A percentile compares a stretch with the other conserved stretches of the same genome.
Evolutionary conservation across 2,888 invertebrate genomes (phyloP).

Genomic region (Temnothorax rugatulus): DNA sequence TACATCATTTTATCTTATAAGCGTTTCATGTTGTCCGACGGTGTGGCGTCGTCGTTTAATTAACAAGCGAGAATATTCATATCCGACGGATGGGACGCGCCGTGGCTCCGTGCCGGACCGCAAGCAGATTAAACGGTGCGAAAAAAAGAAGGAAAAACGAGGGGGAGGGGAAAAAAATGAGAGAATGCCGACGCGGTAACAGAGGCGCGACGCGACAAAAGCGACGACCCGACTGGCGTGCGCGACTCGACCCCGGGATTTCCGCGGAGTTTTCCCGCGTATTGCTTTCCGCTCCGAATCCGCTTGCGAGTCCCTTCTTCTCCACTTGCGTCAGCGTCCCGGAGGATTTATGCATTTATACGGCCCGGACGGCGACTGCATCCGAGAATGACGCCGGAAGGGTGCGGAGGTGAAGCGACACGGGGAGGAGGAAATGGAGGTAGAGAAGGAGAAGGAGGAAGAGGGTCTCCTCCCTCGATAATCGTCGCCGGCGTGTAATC

Average conservation of each 20-base stretch:
- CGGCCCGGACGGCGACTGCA: constrained; percentile 41
- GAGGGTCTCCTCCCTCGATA: constrained; percentile 69
- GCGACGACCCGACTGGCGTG: constrained; percentile 28
- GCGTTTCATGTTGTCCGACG: constrained; percentile 38
- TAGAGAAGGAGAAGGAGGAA: background rate
- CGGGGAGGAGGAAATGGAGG: background rate
- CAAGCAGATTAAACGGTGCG: constrained; percentile 49
- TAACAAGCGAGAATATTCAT: constrained; percentile 54
- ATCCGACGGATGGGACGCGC: constrained; percentile 33
- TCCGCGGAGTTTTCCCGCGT: constrained; percentile 37
- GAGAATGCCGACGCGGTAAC: constrained; percentile 29
- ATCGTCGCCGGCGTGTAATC: constrained; percentile 74
- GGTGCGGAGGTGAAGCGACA: constrained; percentile 10
- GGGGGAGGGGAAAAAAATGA: background rate
- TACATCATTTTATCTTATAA: constrained; percentile 52
- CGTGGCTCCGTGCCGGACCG: constrained; percentile 33
- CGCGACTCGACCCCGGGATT: constrained; percentile 37
- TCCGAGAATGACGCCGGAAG: constrained; percentile 59
- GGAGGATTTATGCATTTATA: constrained; percentile 64
- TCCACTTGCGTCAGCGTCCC: constrained; percentile 42
- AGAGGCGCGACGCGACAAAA: constrained; percentile 39
- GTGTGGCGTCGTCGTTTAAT: constrained; percentile 45
- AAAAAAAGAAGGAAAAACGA: constrained; percentile 19
- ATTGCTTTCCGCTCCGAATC: constrained; percentile 36
- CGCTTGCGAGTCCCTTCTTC: constrained; percentile 31